Evolutionary conservation across 2,113 vertebrate species (phyloP).

Genomic region (Sisor rabdophorus): DNA sequence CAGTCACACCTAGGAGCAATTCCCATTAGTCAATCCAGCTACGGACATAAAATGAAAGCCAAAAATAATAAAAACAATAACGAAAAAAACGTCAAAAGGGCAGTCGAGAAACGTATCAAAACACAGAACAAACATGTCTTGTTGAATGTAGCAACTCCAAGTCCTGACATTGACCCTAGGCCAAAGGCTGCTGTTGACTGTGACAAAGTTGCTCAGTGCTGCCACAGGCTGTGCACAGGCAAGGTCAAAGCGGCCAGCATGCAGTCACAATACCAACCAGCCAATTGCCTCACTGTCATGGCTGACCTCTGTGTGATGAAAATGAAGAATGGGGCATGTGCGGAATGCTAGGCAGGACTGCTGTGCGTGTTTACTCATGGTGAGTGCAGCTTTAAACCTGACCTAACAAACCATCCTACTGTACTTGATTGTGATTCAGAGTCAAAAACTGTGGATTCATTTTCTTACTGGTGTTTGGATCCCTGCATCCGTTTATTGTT

Average conservation of each 20-base stretch:
- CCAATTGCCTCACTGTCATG: slow-evolving; percentile 39
- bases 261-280: slow-evolving; percentile 41
- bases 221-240: slow-evolving; percentile 55
- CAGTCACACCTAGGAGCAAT: neutral
- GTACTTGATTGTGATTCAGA: slow-evolving; percentile 4
- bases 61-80: neutral
- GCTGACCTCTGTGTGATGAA: slow-evolving; percentile 40
- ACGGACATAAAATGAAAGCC: neutral
- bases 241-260: slow-evolving; percentile 59
- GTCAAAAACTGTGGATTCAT: neutral
- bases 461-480: neutral
- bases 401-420: slow-evolving; percentile 37
- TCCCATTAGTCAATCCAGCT: neutral
- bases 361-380: slow-evolving; percentile 22
- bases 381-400: slow-evolving; percentile 32
- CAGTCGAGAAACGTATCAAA: neutral
- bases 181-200: slow-evolving; percentile 50
- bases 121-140: slow-evolving; percentile 13
- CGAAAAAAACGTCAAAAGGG: neutral
- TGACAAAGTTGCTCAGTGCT: slow-evolving; percentile 50
- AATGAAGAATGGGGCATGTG: slow-evolving; percentile 35
- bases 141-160: slow-evolving; percentile 13
- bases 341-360: slow-evolving; percentile 33
- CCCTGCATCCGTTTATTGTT: neutral
- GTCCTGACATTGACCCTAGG: slow-evolving; percentile 43